phyloP scores from a whole-genome alignment of 2,797 vertebrate species.

The Microtus obscurus region DNA sequence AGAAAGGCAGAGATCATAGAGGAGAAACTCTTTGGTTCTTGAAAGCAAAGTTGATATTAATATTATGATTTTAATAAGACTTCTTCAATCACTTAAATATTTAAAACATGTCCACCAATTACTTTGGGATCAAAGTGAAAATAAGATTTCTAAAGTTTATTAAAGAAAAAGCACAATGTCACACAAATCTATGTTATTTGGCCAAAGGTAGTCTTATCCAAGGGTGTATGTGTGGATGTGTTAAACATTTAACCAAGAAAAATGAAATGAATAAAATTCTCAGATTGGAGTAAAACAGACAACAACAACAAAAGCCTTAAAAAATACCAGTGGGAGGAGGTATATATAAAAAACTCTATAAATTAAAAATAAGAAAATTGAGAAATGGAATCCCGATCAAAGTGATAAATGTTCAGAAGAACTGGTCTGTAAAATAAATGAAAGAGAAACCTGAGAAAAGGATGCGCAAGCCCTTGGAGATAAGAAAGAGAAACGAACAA shows the following conservation, averaged over 20 bases:
- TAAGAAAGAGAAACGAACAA: not conserved
- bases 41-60: constrained; percentile 22
- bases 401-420: not conserved
- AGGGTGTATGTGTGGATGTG: not conserved
- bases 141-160: constrained; percentile 27
- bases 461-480: constrained; percentile 2
- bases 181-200: not conserved
- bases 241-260: not conserved
- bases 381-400: not conserved
- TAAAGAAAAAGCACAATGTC: not conserved
- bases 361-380: constrained; percentile 30
- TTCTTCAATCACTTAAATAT: not conserved
- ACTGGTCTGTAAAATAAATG: not conserved
- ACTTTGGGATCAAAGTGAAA: not conserved
- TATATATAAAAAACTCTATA: not conserved
- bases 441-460: not conserved
- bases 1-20: not conserved
- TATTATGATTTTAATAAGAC: constrained; percentile 52
- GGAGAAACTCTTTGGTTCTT: not conserved
- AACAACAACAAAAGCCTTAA: not conserved
- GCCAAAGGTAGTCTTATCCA: not conserved
- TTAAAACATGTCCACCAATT: not conserved
- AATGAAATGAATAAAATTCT: not conserved
- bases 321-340: not conserved
- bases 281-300: not conserved